Evolutionary conservation across 2,113 vertebrate species (phyloP).

Genomic region (Aptenodytes patagonicus): DNA sequence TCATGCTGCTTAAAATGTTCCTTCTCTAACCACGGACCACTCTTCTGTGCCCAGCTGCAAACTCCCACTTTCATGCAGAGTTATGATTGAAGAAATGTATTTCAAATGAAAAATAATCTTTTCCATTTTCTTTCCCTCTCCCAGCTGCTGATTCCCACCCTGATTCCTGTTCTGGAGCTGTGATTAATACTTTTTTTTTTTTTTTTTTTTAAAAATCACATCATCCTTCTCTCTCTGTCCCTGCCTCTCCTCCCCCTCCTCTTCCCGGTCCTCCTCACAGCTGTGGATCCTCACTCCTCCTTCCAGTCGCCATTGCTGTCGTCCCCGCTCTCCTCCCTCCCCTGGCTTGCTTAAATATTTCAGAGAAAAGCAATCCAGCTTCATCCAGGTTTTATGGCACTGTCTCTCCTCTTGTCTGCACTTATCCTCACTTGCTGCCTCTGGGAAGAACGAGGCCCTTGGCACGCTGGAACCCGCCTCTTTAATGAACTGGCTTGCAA

Average conservation of each 20-base stretch:
- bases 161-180: slow-evolving; percentile 53
- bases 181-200: slow-evolving; percentile 38
- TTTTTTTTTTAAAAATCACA: neutral
- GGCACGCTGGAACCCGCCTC: neutral
- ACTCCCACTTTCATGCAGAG: neutral
- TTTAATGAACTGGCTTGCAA: neutral
- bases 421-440: neutral
- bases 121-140: slow-evolving; percentile 60
- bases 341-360: slow-evolving; percentile 21
- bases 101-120: slow-evolving; percentile 66
- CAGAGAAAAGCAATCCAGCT: slow-evolving; percentile 35
- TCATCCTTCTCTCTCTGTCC: slow-evolving; percentile 45
- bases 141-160: slow-evolving; percentile 72
- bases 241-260: neutral
- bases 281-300: slow-evolving; percentile 56
- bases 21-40: neutral
- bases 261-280: slow-evolving; percentile 43
- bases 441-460: neutral
- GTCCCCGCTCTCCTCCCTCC: neutral
- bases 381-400: slow-evolving; percentile 3
- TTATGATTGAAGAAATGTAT: slow-evolving; percentile 58
- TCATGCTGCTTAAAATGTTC: neutral
- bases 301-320: neutral
- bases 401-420: neutral
- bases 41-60: slow-evolving; percentile 57